Evolutionary conservation across 2,113 vertebrate genomes (phyloP).

Genomic region (Cervus canadensis): DNA sequence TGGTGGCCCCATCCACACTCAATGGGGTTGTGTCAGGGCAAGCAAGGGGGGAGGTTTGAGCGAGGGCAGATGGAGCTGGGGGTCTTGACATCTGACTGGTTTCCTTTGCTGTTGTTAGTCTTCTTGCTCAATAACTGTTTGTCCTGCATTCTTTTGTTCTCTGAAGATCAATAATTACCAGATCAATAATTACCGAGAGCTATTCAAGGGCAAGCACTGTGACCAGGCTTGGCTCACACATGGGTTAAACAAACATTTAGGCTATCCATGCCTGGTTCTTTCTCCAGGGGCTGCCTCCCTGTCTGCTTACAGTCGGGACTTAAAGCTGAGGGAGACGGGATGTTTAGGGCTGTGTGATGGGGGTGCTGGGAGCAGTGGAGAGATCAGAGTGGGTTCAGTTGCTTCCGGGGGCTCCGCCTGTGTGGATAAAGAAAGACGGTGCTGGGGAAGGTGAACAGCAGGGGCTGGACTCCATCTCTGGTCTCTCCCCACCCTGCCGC

Average conservation of each 20-base stretch:
- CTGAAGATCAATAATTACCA: not conserved
- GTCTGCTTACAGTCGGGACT: not conserved
- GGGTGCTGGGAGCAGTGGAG: not conserved
- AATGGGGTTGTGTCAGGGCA: rapidly evolving
- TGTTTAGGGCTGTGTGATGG: not conserved
- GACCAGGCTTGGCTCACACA: not conserved
- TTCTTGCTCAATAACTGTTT: not conserved
- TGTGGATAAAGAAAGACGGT: not conserved
- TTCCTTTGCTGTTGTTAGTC: not conserved
- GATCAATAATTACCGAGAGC: not conserved
- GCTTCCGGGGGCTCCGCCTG: not conserved
- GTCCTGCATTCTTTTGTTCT: not conserved
- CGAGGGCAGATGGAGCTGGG: rapidly evolving
- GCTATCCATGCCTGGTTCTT: rapidly evolving
- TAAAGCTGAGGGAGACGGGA: not conserved
- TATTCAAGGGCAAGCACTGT: not conserved
- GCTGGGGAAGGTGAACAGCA: not conserved
- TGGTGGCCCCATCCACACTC: not conserved
- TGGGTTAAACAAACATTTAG: not conserved
- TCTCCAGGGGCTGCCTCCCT: not conserved
- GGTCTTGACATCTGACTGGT: no score
- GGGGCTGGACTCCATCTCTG: not conserved
- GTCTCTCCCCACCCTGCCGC: not conserved
- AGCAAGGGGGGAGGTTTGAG: not conserved
- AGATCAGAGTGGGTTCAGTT: not conserved